A percentile compares a stretch with the other conserved stretches of the same genome.
Conservation (phyloP, 1,140 invertebrate species). For the Hermetia illucens region DNA sequence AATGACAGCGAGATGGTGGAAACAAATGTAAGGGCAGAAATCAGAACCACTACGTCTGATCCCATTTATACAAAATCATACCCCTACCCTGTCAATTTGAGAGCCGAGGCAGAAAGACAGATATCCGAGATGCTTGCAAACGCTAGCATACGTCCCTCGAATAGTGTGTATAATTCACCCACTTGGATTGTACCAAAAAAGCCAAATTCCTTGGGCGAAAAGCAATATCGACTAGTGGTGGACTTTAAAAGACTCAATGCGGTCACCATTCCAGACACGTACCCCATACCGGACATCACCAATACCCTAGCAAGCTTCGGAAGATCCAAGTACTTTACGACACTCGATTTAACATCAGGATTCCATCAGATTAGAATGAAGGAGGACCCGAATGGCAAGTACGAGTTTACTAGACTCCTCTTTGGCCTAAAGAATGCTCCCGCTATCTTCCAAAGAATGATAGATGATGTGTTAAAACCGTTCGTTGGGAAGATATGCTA, state of each 20-base stretch:
- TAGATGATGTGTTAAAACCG: slow-evolving; percentile 12
- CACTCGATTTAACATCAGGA: slow-evolving; percentile 28
- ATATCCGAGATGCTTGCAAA: background rate
- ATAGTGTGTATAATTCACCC: slow-evolving; percentile 10
- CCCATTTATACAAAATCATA: slow-evolving; percentile 3
- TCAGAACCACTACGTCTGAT: background rate
- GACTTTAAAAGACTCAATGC: slow-evolving; percentile 20
- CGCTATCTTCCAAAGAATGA: slow-evolving; percentile 12
- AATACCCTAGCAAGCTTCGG: slow-evolving; percentile 28
- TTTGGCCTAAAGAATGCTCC: slow-evolving; percentile 29
- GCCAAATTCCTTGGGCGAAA: slow-evolving; percentile 6
- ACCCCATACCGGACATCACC: slow-evolving; percentile 33
- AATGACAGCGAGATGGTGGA: background rate
- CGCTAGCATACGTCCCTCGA: background rate
- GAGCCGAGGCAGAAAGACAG: slow-evolving; percentile 1
- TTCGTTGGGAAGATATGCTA: slow-evolving; percentile 5
- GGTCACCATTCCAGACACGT: slow-evolving; percentile 26
- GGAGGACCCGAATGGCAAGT: slow-evolving; percentile 17
- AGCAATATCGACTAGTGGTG: slow-evolving; percentile 17
- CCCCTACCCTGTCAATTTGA: slow-evolving; percentile 2
- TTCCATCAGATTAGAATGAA: slow-evolving; percentile 33
- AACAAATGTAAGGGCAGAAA: too few relatives aligned
- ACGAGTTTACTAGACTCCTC: slow-evolving; percentile 29
- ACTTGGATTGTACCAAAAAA: slow-evolving; percentile 11
- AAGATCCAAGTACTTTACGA: slow-evolving; percentile 23